These are phyloP conservation scores for Alitta virens DNA, from an alignment of 2,888 invertebrate species.

Conservation along the genomic window DNA sequence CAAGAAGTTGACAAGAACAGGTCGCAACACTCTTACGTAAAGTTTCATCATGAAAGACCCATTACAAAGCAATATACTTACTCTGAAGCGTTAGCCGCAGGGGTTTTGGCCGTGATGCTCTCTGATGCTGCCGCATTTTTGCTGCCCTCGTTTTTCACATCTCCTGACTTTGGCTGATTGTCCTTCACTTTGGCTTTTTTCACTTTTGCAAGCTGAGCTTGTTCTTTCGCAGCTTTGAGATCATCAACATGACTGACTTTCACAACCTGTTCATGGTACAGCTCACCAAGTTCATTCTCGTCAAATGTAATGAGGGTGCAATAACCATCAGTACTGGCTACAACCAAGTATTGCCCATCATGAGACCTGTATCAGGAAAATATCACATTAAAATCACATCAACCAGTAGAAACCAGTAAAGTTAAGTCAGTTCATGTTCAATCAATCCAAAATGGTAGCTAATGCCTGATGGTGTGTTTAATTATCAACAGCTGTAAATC, in stretches of 20 bases:
- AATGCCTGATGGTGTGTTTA: no score
- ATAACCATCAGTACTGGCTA: conserved; percentile 87
- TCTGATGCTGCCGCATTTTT: background rate
- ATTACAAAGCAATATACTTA: no score
- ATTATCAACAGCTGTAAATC: no score
- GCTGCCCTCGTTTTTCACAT: no score
- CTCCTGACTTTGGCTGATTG: background rate
- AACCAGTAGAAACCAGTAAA: background rate
- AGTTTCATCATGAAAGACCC: no score
- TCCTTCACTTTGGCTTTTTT: background rate
- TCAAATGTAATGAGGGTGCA: conserved; percentile 81
- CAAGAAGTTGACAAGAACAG: no score
- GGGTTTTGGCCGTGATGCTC: background rate
- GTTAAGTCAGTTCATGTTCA: no score
- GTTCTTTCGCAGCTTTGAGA: conserved; percentile 2
- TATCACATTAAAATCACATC: background rate
- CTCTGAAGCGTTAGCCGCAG: background rate
- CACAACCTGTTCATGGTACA: conserved; percentile 52
- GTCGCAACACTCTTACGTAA: no score
- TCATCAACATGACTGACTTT: conserved; percentile 1
- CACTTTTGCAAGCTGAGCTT: background rate
- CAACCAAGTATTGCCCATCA: conserved; percentile 73
- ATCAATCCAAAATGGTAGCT: no score
- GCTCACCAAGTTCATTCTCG: conserved; percentile 69
- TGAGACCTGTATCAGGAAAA: conserved; percentile 62